Base-by-base conservation (phyloP, 2,888 invertebrate genomes). In the Slavum lentiscoides region DNA sequence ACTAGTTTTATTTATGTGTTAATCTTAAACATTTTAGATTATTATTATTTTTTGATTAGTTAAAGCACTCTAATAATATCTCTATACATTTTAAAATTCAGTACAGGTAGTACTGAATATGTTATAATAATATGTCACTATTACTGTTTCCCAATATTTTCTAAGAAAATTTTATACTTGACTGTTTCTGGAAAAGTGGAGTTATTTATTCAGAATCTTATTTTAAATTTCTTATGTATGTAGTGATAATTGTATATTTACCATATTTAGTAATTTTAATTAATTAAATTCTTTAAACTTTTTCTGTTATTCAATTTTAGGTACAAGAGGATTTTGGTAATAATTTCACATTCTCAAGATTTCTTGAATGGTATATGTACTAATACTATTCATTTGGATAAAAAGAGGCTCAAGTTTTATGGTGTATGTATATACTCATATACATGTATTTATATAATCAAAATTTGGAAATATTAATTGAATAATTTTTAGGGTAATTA, bases 261-360 rank as follows among this genome's bases (percentile, higher is more conserved):
- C 19, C 19, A 19, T 55, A 55, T 21, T 59, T 21, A 59, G 1
- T 59, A 21, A 7, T 59, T 59, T 59, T n/a, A 6, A 21, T 59
- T 59, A 59, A 21, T 59, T 21, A 2, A 21, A 21, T n/a, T 21
- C 9, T 30, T 30, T 30, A 30, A 30, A 30, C 4, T 4, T 49
- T 13, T 11, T 49, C 1, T 39, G 4, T 39, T 64, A 74, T 83
- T 74, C 58, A 74, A 82, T 85, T 84, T 11, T 83, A 93, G 93
- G 83, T 98, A 99, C 88, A 97, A 97, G 88, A 91, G 98, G 85
- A 98, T 98, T 87, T 89, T 99, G 85, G 95, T 99, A 83, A 91
- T 99, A 83, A 97, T 99, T 85, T 99, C 99, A 2, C 99, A 99
- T 88, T 99, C 99, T 6, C 99, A 99, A 89, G 96, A 99, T 91